A percentile compares a stretch with the other conserved stretches of the same genome.
These are phyloP conservation scores for Xiphophorus birchmanni DNA, from an alignment of 2,797 vertebrate genomes.

Conservation along the genomic window DNA sequence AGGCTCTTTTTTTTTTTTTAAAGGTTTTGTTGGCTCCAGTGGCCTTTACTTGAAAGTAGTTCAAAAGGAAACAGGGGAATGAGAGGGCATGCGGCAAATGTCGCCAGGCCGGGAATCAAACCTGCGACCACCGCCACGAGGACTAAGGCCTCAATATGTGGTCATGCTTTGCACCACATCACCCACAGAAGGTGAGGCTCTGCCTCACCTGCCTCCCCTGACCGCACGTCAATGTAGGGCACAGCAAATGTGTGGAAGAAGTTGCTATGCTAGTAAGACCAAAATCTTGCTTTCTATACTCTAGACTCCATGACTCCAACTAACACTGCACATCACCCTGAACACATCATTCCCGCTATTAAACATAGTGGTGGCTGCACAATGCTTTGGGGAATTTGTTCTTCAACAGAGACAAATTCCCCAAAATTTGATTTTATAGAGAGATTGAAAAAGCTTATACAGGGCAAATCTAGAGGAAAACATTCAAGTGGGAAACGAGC, in stretches of 20 bases:
- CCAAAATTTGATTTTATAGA: background rate
- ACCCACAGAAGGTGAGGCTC: too few relatives aligned
- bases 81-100: too few relatives aligned
- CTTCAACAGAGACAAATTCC: background rate
- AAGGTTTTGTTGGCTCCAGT: too few relatives aligned
- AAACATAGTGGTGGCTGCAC: background rate
- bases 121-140: too few relatives aligned
- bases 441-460: background rate
- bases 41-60: too few relatives aligned
- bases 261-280: background rate
- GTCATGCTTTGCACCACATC: too few relatives aligned
- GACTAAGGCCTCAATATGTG: too few relatives aligned
- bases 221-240: background rate
- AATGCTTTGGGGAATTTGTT: background rate
- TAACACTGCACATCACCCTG: background rate
- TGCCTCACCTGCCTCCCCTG: too few relatives aligned
- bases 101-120: too few relatives aligned
- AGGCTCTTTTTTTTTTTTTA: too few relatives aligned
- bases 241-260: background rate
- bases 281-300: background rate
- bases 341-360: background rate
- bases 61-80: too few relatives aligned
- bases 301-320: background rate
- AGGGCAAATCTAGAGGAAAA: background rate
- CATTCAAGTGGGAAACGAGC: background rate